Evolutionary conservation across 2,888 invertebrate genomes (phyloP).

Genomic region (Scaptomyza polygonia): DNA sequence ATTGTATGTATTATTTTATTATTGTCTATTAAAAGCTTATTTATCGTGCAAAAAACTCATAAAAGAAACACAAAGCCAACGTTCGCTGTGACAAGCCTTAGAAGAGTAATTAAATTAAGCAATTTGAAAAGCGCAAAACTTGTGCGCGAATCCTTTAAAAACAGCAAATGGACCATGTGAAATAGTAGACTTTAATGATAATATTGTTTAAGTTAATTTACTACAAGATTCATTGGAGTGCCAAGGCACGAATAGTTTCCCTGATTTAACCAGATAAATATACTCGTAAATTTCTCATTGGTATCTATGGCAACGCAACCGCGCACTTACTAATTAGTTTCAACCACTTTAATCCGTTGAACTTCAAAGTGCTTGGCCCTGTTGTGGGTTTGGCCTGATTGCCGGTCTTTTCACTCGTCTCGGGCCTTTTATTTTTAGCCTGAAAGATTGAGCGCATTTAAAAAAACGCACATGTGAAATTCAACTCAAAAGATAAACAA

Average conservation of each 20-base stretch:
- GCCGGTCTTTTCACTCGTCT: background rate
- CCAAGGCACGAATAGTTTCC: background rate
- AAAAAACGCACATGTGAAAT: conserved; percentile 58
- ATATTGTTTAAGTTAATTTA: background rate
- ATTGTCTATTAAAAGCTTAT: conserved; percentile 14
- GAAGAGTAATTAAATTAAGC: conserved; percentile 7
- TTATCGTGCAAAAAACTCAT: conserved; percentile 36
- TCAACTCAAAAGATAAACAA: conserved; percentile 54
- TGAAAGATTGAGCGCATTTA: conserved; percentile 6
- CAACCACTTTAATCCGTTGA: conserved; percentile 28
- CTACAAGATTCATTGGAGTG: background rate
- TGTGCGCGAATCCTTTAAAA: background rate
- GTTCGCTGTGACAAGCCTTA: conserved; percentile 18
- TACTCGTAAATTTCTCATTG: conserved; percentile 10
- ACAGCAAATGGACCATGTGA: background rate
- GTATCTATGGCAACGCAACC: conserved; percentile 11
- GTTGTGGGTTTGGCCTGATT: conserved; percentile 17
- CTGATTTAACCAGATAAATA: conserved; percentile 6
- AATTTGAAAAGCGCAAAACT: background rate
- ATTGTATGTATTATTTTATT: conserved; percentile 8
- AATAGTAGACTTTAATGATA: background rate
- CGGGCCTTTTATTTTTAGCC: conserved; percentile 30
- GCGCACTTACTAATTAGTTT: conserved; percentile 37
- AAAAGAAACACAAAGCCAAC: conserved; percentile 25
- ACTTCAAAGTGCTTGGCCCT: conserved; percentile 33